Conservation (phyloP, 2,888 invertebrate species). For the Himalopsyche kuldschensis region DNA sequence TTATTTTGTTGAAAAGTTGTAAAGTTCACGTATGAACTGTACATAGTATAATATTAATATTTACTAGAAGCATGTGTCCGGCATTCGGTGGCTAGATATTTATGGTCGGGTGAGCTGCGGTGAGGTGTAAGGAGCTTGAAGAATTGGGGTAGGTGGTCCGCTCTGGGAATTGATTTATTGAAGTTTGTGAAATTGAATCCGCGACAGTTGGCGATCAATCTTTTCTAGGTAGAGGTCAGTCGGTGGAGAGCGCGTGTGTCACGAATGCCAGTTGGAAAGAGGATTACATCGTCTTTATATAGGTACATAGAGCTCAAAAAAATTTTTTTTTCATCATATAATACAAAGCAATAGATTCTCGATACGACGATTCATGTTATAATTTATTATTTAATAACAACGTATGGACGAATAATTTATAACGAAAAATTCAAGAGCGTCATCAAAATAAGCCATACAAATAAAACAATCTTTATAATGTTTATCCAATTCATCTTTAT, state of each 20-base stretch:
- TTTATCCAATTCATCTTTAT: no score
- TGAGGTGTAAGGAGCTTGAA: not conserved
- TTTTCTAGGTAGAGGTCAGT: not conserved
- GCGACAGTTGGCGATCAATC: constrained; percentile 25
- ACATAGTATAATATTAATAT: not conserved
- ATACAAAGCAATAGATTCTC: no score
- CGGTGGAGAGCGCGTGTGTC: not conserved
- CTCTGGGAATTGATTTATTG: constrained; percentile 14
- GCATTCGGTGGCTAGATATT: not conserved
- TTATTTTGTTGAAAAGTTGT: no score
- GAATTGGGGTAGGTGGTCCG: not conserved
- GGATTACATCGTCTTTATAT: not conserved
- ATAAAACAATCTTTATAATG: no score
- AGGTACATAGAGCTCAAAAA: no score
- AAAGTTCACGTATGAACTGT: no score
- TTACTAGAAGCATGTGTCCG: not conserved
- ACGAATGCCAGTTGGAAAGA: not conserved
- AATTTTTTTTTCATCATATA: no score
- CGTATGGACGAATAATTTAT: no score
- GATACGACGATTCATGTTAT: no score
- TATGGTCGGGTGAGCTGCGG: not conserved
- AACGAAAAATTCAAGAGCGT: no score
- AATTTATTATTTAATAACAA: no score
- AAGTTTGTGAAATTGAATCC: constrained; percentile 19
- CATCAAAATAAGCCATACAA: no score